Percentiles rank a stretch among this genome's conserved stretches.
Conservation (phyloP, 2,113 vertebrate species). For the Lutjanus erythropterus region DNA sequence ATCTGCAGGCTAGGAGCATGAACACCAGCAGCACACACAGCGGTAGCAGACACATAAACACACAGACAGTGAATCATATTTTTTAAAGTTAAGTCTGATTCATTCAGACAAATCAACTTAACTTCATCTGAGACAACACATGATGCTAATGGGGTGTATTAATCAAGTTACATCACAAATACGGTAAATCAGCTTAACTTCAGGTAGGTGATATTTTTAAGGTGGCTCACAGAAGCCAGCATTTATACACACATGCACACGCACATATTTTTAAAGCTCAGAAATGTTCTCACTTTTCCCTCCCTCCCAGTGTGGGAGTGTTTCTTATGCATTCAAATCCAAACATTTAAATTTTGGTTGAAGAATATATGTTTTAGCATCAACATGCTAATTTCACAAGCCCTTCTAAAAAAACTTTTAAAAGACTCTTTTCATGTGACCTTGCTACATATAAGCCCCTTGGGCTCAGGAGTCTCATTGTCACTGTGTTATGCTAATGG, state of each 20-base stretch:
- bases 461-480: too few species aligned
- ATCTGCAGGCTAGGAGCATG: slow-evolving; percentile 57
- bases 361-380: too few species aligned
- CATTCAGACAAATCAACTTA: too few species aligned
- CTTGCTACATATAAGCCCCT: too few species aligned
- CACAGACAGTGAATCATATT: not conserved
- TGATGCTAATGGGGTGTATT: not conserved
- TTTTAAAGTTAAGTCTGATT: not conserved
- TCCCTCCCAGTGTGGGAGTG: too few species aligned
- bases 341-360: too few species aligned
- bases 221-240: not conserved
- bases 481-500: too few species aligned
- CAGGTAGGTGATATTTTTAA: slow-evolving; percentile 8
- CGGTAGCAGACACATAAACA: not conserved
- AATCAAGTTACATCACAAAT: slow-evolving; percentile 36
- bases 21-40: not conserved
- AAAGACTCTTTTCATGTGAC: too few species aligned
- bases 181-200: slow-evolving; percentile 35
- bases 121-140: not conserved
- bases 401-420: too few species aligned
- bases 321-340: too few species aligned
- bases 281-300: not conserved
- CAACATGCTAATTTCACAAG: too few species aligned
- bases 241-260: not conserved
- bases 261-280: not conserved